Evolutionary conservation across 2,113 vertebrate species (phyloP).

Genomic region (Atherinomorus stipes): DNA sequence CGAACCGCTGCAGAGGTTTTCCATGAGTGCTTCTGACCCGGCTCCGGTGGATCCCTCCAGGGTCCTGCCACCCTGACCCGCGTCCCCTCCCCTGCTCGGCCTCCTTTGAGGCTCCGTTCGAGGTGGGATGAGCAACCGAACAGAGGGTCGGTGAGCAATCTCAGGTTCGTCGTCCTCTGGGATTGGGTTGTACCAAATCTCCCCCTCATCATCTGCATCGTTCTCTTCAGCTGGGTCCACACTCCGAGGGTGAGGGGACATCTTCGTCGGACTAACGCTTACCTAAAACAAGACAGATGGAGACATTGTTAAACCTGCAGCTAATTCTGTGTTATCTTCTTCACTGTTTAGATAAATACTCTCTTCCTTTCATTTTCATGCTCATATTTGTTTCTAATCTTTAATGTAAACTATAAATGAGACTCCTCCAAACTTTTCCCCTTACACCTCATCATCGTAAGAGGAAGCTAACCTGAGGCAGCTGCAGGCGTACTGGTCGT

Average conservation of each 20-base stretch:
- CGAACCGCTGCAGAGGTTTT: constrained; percentile 31
- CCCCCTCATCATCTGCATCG: constrained; percentile 95
- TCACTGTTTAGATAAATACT: too few relatives aligned
- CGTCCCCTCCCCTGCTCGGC: constrained; percentile 61
- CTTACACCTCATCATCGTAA: background rate
- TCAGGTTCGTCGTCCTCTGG: constrained; percentile 92
- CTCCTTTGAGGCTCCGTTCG: constrained; percentile 63
- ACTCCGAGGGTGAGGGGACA: constrained; percentile 42
- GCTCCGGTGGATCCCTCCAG: constrained; percentile 14
- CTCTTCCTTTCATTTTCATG: background rate
- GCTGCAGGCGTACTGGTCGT: constrained; percentile 24
- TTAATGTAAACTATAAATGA: background rate
- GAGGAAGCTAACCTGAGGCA: constrained; percentile 60
- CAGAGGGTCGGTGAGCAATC: constrained; percentile 28
- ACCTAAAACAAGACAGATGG: constrained; percentile 35
- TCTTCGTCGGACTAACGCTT: constrained; percentile 37
- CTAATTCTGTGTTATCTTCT: background rate
- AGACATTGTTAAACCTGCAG: background rate
- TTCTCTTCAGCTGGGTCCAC: constrained; percentile 89
- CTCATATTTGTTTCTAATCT: background rate
- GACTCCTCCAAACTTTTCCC: background rate
- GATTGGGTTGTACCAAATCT: constrained; percentile 99
- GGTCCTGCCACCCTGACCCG: constrained; percentile 40
- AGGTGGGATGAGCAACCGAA: constrained; percentile 62
- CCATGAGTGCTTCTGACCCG: constrained; percentile 58